Evolutionary conservation across 2,113 vertebrate species (phyloP).

Genomic region (Suncus etruscus): DNA sequence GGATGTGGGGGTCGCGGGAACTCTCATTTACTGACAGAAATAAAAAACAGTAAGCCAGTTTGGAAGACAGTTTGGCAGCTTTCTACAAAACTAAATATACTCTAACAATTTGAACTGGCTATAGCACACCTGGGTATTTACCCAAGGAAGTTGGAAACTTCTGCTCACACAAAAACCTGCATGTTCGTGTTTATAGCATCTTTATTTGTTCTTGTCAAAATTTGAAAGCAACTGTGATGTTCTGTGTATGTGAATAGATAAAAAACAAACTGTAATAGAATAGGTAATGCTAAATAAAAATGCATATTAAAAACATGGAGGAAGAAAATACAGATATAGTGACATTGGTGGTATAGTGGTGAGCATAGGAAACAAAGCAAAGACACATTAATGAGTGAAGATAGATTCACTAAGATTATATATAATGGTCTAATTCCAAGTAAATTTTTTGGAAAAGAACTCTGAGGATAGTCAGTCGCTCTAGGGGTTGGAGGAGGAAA

Average conservation of each 20-base stretch:
- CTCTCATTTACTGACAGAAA: background rate
- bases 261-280: background rate
- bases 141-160: background rate
- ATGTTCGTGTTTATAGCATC: background rate
- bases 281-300: background rate
- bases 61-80: background rate
- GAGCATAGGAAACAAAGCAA: too few relatives aligned
- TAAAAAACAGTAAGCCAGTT: background rate
- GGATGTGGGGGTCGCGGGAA: background rate
- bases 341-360: too few relatives aligned
- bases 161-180: background rate
- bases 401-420: background rate
- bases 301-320: background rate
- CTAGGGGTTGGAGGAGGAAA: background rate
- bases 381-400: background rate
- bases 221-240: background rate
- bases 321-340: background rate
- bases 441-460: background rate
- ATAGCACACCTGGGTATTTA: background rate
- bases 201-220: conserved; percentile 5
- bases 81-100: background rate
- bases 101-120: background rate
- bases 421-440: background rate
- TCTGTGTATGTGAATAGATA: background rate
- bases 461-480: background rate